Conservation (phyloP, 2,888 invertebrate species). For the Rhabditoides inermis region DNA sequence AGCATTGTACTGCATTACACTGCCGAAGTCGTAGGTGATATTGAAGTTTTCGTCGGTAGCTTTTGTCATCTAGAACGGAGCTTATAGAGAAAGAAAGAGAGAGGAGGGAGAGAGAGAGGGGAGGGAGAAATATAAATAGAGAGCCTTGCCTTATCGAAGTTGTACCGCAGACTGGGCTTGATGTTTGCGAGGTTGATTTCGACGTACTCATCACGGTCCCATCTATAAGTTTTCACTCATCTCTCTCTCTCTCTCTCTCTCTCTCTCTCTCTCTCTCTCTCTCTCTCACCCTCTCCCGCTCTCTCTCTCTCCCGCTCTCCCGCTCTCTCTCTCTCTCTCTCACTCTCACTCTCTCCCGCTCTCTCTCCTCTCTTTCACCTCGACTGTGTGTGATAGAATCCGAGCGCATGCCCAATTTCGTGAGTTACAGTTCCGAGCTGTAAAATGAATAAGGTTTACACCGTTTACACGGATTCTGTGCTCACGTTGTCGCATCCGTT, state of each 20-base stretch:
- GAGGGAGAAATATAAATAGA: too few species aligned
- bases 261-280: too few species aligned
- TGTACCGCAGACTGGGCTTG: slow-evolving; percentile 12
- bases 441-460: too few species aligned
- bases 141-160: slow-evolving; percentile 25
- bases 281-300: too few species aligned
- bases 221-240: background rate
- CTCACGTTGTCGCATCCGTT: slow-evolving; percentile 18
- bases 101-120: too few species aligned
- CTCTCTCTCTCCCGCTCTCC: too few species aligned
- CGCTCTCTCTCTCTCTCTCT: too few species aligned
- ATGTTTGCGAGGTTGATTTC: slow-evolving; percentile 20
- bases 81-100: too few species aligned
- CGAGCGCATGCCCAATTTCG: slow-evolving; percentile 22
- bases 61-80: slow-evolving; percentile 12
- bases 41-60: slow-evolving; percentile 12
- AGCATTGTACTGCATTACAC: slow-evolving; percentile 31
- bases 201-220: slow-evolving; percentile 20
- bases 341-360: too few species aligned
- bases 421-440: slow-evolving; percentile 24
- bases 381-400: slow-evolving; percentile 26
- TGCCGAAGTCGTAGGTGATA: slow-evolving; percentile 24
- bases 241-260: too few species aligned
- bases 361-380: slow-evolving; percentile 4
- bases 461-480: background rate